Evolutionary conservation across 2,113 vertebrate genomes (phyloP), one percentile per base, ranked within the genome.

Genomic region (Eulemur macaco): DNA sequence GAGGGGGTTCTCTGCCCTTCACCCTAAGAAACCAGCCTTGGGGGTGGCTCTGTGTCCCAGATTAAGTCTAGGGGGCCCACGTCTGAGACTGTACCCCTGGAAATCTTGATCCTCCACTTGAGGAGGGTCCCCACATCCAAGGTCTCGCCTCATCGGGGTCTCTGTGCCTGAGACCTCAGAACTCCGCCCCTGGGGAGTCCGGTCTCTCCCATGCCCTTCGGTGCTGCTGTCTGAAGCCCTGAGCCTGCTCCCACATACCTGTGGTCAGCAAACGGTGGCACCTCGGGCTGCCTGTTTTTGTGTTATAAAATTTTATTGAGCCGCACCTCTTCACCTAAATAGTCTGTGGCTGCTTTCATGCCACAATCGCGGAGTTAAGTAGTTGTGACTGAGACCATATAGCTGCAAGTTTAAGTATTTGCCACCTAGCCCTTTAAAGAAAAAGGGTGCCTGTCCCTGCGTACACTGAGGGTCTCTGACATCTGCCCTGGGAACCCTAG

Each of bases 321-420:
- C 21, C 23, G 31, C 11, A 18, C 3, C n/a, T 6, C 31, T n/a
- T 82, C 17, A 6, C 13, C 45, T 66, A 63, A 21, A 20, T 12
- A 39, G 42, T 20, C 50, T 69, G 5, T 6, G 10, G 20, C 25
- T 69, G 42, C 58, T 64, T 74, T 58, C 45, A 11, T 60, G 60
- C 31, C 69, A 54, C 11, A 5, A 8, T 34, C 45, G 52, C 34
- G 34, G n/a, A 80, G 6, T 3, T 50, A 47, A 74, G 52, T 7
- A 27, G 9, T 21, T n/a, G n/a, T 27, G 45, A 63, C n/a, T 3
- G 9, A 74, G 66, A 37, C 34, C 1, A 0, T 4, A 13, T 11
- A 14, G 47, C 27, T n/a, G 12, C 39, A 42, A 52, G 34, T 52
- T 77, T 39, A 42, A 77, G 45, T 68, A 42, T 11, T 91, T 47